phyloP scores from a whole-genome alignment of 2,888 invertebrate genomes.

The Brenthis hecate region DNA sequence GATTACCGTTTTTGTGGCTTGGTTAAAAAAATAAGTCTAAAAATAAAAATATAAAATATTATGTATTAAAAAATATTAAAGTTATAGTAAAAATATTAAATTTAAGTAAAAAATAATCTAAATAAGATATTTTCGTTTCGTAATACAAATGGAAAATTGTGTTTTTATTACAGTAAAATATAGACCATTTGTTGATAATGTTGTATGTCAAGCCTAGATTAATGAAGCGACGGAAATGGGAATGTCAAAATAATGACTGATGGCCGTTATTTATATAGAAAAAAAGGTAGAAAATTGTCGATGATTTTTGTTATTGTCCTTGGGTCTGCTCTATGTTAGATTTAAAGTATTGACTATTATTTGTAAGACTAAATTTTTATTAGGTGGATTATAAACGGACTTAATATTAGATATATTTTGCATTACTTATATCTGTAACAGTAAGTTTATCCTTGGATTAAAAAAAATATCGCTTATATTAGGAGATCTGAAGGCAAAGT shows the following conservation, averaged over 20 bases:
- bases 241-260: conserved; percentile 19
- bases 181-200: conserved; percentile 13
- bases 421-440: too few species aligned
- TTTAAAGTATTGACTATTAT: neutral
- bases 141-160: conserved; percentile 14
- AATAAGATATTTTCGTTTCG: too few species aligned
- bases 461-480: too few species aligned
- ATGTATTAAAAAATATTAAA: too few species aligned
- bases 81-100: too few species aligned
- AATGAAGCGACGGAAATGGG: conserved; percentile 20
- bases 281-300: conserved; percentile 4
- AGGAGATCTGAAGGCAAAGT: too few species aligned
- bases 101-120: too few species aligned
- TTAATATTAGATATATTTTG: too few species aligned
- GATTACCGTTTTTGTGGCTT: too few species aligned
- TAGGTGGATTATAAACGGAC: neutral
- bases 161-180: conserved; percentile 14
- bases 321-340: neutral
- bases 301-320: neutral
- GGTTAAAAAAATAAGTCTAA: too few species aligned
- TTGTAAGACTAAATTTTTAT: neutral
- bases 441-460: too few species aligned
- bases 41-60: too few species aligned
- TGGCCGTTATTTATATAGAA: conserved; percentile 1
- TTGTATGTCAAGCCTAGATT: conserved; percentile 20